Evolutionary conservation across 2,888 invertebrate species (phyloP).

Genomic region (Timema cristinae): DNA sequence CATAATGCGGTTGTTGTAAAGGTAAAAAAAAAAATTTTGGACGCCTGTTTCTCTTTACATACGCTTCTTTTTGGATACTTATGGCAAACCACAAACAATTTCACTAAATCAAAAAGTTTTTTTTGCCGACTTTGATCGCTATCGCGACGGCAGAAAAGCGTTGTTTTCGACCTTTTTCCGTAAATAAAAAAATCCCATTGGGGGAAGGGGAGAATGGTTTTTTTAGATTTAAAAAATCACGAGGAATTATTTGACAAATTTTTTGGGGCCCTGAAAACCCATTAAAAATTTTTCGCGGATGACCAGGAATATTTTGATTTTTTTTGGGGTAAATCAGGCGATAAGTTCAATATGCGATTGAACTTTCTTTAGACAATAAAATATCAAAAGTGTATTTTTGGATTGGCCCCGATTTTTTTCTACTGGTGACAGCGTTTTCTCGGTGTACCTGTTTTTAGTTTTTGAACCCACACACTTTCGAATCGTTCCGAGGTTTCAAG

Average conservation of each 20-base stretch:
- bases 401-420: constrained; percentile 12
- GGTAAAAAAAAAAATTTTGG: background rate
- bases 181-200: constrained; percentile 2
- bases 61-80: background rate
- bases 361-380: constrained; percentile 18
- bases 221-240: background rate
- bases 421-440: constrained; percentile 9
- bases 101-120: constrained; percentile 2
- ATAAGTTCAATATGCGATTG: background rate
- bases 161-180: constrained; percentile 5
- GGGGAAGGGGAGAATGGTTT: constrained; percentile 2
- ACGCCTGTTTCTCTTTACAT: constrained; percentile 1
- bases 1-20: background rate
- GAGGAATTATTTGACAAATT: constrained; percentile 14
- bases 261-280: background rate
- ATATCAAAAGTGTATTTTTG: constrained; percentile 10
- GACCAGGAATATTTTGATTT: background rate
- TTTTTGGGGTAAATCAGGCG: constrained; percentile 9
- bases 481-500: constrained; percentile 12
- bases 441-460: constrained; percentile 14
- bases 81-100: constrained; percentile 9
- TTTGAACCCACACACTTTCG: constrained; percentile 12
- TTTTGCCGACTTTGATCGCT: background rate
- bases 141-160: background rate
- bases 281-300: constrained; percentile 9